Percentiles rank a stretch among this genome's conserved stretches.
These are phyloP conservation scores for Chrysomela aeneicollis DNA, from an alignment of 2,888 invertebrate species.

Conservation along the genomic window DNA sequence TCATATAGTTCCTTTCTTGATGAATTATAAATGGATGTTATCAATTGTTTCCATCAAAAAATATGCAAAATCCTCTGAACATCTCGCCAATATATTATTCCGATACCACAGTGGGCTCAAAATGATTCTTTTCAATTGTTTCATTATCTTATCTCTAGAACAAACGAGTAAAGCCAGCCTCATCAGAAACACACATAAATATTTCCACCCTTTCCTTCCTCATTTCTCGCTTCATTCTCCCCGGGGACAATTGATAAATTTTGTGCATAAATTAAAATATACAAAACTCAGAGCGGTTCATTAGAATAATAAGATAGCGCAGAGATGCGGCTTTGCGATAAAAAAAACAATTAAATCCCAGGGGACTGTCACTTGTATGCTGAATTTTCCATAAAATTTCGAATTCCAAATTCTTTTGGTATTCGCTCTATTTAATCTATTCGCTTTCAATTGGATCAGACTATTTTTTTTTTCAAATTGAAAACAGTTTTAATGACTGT, in stretches of 20 bases:
- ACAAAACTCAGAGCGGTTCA: conserved; percentile 30
- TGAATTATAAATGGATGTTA: too few species aligned
- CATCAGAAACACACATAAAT: conserved; percentile 32
- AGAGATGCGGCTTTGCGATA: conserved; percentile 22
- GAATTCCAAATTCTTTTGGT: too few species aligned
- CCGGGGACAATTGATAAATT: conserved; percentile 56
- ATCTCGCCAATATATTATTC: too few species aligned
- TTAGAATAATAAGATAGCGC: conserved; percentile 32
- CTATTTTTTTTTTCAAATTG: too few species aligned
- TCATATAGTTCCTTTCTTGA: too few species aligned
- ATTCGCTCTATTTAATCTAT: too few species aligned
- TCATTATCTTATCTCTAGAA: conserved; percentile 22
- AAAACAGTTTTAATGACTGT: too few species aligned
- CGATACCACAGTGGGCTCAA: too few species aligned
- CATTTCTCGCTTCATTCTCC: conserved; percentile 42
- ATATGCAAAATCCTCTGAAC: too few species aligned
- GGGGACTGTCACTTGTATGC: conserved; percentile 8
- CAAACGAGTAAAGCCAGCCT: conserved; percentile 16
- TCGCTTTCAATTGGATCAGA: too few species aligned
- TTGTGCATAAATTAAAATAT: conserved; percentile 51
- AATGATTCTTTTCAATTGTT: conserved; percentile 21
- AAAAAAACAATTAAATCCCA: conserved; percentile 20
- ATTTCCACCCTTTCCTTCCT: conserved; percentile 30
- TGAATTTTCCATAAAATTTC: too few species aligned
- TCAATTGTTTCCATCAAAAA: too few species aligned